Conservation (phyloP, 23 tunicate genomes). For the Ciona savignyi region DNA sequence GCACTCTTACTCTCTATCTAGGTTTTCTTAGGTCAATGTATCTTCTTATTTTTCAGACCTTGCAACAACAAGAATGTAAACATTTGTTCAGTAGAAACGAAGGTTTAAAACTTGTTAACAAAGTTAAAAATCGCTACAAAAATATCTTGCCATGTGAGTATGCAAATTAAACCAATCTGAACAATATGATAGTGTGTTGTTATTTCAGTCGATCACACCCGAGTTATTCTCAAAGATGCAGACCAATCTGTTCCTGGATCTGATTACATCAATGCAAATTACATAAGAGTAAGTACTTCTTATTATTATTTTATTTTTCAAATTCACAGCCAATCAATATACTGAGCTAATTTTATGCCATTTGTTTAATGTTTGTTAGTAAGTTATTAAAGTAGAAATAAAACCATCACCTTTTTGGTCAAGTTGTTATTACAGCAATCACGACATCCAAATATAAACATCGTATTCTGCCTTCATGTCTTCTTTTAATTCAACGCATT, state of each 20-base stretch:
- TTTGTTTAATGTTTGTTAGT: too few species aligned
- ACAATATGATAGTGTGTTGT: neutral
- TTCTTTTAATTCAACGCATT: too few species aligned
- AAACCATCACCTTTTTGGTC: too few species aligned
- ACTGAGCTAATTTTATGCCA: too few species aligned
- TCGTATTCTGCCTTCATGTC: too few species aligned
- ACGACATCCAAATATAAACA: too few species aligned
- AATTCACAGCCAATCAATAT: too few species aligned
- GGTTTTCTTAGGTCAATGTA: too few species aligned
- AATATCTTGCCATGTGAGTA: slow-evolving; percentile 74
- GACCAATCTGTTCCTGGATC: slow-evolving; percentile 68
- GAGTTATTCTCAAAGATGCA: slow-evolving; percentile 70
- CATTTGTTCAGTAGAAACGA: slow-evolving; percentile 79
- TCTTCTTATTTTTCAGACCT: slow-evolving; percentile 32
- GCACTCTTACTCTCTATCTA: too few species aligned
- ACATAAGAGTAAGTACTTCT: slow-evolving; percentile 36
- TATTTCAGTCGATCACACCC: slow-evolving; percentile 84
- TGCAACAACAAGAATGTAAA: slow-evolving; percentile 83
- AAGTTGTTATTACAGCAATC: too few species aligned
- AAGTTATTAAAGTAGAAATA: too few species aligned
- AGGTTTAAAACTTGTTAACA: slow-evolving; percentile 82
- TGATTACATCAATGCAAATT: slow-evolving; percentile 91
- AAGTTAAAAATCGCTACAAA: slow-evolving; percentile 81
- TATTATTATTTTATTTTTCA: too few species aligned
- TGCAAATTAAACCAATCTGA: neutral